These are phyloP conservation scores for Platycnemis pennipes DNA, from an alignment of 2,888 invertebrate species.

Conservation along the genomic window DNA sequence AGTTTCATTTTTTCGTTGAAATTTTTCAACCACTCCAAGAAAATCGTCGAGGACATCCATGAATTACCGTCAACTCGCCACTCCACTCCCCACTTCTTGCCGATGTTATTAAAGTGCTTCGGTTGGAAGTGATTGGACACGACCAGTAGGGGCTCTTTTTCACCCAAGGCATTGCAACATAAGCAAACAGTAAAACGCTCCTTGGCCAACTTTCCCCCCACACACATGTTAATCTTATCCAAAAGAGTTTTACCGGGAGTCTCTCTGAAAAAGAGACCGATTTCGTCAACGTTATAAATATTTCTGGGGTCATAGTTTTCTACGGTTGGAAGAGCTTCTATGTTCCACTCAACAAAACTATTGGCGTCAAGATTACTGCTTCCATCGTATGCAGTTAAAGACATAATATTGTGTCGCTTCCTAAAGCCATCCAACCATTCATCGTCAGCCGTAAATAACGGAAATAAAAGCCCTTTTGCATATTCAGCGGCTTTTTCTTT, in stretches of 20 bases:
- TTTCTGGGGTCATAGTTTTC: conserved; percentile 37
- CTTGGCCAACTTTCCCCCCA: conserved; percentile 56
- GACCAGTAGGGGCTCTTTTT: conserved; percentile 17
- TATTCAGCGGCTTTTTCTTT: conserved; percentile 13
- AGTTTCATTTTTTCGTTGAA: conserved; percentile 66
- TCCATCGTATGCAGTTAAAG: conserved; percentile 44
- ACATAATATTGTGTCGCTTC: conserved; percentile 52
- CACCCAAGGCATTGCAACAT: conserved; percentile 42
- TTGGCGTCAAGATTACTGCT: conserved; percentile 5
- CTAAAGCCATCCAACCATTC: conserved; percentile 67
- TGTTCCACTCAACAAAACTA: conserved; percentile 39
- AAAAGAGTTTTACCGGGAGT: neutral
- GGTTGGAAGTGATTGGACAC: neutral
- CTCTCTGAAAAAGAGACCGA: conserved; percentile 13
- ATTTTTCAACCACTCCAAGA: conserved; percentile 47
- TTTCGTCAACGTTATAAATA: conserved; percentile 38
- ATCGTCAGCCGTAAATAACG: conserved; percentile 45
- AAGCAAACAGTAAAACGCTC: conserved; percentile 68
- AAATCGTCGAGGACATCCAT: conserved; percentile 68
- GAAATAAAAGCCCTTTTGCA: neutral
- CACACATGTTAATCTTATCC: neutral
- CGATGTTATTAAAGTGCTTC: neutral
- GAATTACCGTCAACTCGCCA: conserved; percentile 46
- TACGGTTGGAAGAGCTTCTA: neutral
- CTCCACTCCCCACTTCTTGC: neutral